These are phyloP conservation scores for Limosa lapponica DNA, from an alignment of 2,797 vertebrate species.

Conservation along the genomic window DNA sequence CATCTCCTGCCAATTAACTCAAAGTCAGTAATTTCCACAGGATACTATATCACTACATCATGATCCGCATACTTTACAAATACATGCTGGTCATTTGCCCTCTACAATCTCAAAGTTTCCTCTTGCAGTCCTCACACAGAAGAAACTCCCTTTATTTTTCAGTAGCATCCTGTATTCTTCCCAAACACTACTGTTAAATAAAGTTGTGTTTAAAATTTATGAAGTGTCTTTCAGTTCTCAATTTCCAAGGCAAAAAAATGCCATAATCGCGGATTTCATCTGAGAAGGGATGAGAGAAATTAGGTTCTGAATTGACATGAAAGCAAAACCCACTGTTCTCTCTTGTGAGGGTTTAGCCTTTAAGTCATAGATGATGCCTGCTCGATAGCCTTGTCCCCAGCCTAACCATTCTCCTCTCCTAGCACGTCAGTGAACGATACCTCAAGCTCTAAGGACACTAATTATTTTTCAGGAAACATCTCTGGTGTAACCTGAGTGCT, in stretches of 20 bases:
- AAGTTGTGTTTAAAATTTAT: neutral
- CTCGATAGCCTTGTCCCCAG: accelerated
- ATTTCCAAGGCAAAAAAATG: neutral
- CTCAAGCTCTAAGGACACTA: neutral
- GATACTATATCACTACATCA: neutral
- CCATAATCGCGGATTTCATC: neutral
- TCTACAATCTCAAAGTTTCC: neutral
- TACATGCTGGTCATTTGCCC: too few relatives aligned
- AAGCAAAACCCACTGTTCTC: neutral
- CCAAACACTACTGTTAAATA: neutral
- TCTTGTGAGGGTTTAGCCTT: neutral
- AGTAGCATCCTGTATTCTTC: neutral
- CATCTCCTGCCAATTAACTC: neutral
- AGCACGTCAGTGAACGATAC: accelerated
- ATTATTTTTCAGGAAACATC: neutral
- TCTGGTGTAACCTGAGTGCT: neutral
- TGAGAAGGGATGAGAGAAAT: neutral
- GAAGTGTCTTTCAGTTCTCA: neutral
- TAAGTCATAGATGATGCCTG: neutral
- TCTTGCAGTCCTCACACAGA: accelerated
- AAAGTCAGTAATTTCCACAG: neutral
- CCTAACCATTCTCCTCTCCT: neutral
- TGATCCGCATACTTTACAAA: neutral
- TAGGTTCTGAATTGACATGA: neutral
- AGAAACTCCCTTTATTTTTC: neutral